A percentile compares a stretch with the other conserved stretches of the same genome.
Evolutionary conservation across 2,888 invertebrate species (phyloP).

Genomic region (Mesochorus sp.): DNA sequence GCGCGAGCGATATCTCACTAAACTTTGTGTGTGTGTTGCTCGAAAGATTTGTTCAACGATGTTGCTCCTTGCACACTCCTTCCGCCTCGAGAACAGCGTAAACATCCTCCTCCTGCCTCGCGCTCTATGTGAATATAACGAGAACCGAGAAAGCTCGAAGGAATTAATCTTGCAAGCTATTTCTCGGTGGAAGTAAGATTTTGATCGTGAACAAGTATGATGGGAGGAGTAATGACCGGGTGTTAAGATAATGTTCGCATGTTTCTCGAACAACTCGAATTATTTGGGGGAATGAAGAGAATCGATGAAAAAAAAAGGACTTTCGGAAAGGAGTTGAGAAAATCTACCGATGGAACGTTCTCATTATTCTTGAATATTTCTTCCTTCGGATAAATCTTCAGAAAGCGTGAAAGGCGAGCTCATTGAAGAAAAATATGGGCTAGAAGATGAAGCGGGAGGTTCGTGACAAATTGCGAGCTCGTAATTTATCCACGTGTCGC

Average conservation of each 20-base stretch:
- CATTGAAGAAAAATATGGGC: not conserved
- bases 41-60: constrained; percentile 60
- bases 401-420: not conserved
- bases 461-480: constrained; percentile 45
- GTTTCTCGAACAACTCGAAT: not conserved
- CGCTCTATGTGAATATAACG: constrained; percentile 33
- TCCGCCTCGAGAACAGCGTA: constrained; percentile 32
- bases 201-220: constrained; percentile 14
- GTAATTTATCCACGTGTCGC: constrained; percentile 41
- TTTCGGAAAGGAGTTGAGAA: constrained; percentile 3
- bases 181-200: constrained; percentile 7
- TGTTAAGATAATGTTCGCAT: not conserved
- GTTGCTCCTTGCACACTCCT: constrained; percentile 34
- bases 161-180: constrained; percentile 25
- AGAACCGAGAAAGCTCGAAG: constrained; percentile 1
- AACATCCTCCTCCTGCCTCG: constrained; percentile 51
- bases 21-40: constrained; percentile 53
- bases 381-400: constrained; percentile 27
- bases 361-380: constrained; percentile 41
- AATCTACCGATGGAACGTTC: constrained; percentile 3
- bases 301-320: not conserved
- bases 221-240: constrained; percentile 2
- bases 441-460: constrained; percentile 14
- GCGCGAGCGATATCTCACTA: constrained; percentile 24
- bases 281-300: not conserved